These are phyloP conservation scores for Terebella lapidaria DNA, from an alignment of 2,888 invertebrate species.

Conservation along the genomic window DNA sequence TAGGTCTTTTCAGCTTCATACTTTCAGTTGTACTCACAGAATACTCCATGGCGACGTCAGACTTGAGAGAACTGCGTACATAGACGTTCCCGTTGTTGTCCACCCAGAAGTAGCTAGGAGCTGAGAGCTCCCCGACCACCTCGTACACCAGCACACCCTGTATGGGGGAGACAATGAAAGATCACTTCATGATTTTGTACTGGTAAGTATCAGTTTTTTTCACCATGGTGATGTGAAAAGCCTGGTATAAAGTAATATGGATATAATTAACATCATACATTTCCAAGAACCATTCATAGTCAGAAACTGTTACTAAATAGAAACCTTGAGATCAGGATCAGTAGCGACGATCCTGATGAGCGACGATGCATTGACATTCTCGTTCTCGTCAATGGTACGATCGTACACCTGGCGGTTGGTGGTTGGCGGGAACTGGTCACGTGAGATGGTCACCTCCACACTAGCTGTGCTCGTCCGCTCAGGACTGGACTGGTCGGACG, in stretches of 20 bases:
- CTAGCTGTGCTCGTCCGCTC: slow-evolving; percentile 31
- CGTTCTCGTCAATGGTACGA: slow-evolving; percentile 30
- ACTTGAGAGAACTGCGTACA: slow-evolving; percentile 18
- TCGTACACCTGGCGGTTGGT: slow-evolving; percentile 18
- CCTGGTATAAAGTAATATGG: no score
- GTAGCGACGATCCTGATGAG: slow-evolving; percentile 18
- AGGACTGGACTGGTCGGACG: slow-evolving; percentile 32
- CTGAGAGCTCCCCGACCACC: slow-evolving; percentile 24
- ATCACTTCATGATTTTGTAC: no score
- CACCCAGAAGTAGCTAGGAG: slow-evolving; percentile 26
- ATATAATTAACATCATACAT: no score
- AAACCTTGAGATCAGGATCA: slow-evolving; percentile 21
- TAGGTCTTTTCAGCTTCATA: not conserved
- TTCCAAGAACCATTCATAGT: no score
- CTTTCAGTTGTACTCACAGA: slow-evolving; percentile 13
- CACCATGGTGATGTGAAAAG: no score
- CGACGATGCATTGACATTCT: slow-evolving; percentile 18
- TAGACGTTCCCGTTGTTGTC: slow-evolving; percentile 18
- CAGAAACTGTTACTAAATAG: not conserved
- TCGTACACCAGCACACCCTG: slow-evolving; percentile 26
- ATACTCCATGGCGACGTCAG: slow-evolving; percentile 21
- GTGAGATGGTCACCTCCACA: slow-evolving; percentile 32
- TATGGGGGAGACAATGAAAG: no score
- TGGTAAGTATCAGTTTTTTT: no score
- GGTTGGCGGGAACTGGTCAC: slow-evolving; percentile 35